phyloP scores from a whole-genome alignment of 2,113 vertebrate species.

The Cynoglossus semilaevis region DNA sequence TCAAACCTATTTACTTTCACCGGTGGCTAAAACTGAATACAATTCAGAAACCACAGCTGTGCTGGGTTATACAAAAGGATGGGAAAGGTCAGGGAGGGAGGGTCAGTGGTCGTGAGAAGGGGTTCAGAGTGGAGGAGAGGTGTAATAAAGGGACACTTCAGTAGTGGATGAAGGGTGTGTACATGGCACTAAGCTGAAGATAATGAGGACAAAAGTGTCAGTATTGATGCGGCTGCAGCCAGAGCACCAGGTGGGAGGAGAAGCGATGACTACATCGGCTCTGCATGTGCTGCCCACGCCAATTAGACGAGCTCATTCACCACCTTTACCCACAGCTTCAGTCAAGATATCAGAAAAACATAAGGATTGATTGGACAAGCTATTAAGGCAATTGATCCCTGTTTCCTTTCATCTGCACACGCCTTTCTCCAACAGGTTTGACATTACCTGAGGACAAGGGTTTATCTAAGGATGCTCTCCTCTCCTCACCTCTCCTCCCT shows the following conservation, averaged over 20 bases:
- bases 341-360: slow-evolving; percentile 62
- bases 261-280: slow-evolving; percentile 35
- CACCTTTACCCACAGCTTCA: slow-evolving; percentile 10
- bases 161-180: slow-evolving; percentile 38
- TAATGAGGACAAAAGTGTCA: slow-evolving; percentile 70
- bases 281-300: slow-evolving; percentile 37
- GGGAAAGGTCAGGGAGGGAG: too few relatives aligned
- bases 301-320: slow-evolving; percentile 57
- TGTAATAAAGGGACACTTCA: slow-evolving; percentile 32
- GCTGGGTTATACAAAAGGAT: too few relatives aligned
- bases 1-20: too few relatives aligned
- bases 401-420: slow-evolving; percentile 57
- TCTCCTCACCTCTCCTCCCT: too few relatives aligned
- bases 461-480: slow-evolving; percentile 16
- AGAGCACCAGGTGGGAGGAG: slow-evolving; percentile 47
- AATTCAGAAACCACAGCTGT: too few relatives aligned
- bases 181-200: slow-evolving; percentile 49
- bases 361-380: slow-evolving; percentile 66
- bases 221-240: slow-evolving; percentile 45
- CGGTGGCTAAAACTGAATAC: too few relatives aligned
- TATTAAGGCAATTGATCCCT: slow-evolving; percentile 68
- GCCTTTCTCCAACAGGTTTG: slow-evolving; percentile 13
- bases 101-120: too few relatives aligned
- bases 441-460: slow-evolving; percentile 40
- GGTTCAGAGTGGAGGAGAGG: neutral